Evolutionary conservation across 2,113 vertebrate genomes (phyloP).

Genomic region (Holacanthus passer): DNA sequence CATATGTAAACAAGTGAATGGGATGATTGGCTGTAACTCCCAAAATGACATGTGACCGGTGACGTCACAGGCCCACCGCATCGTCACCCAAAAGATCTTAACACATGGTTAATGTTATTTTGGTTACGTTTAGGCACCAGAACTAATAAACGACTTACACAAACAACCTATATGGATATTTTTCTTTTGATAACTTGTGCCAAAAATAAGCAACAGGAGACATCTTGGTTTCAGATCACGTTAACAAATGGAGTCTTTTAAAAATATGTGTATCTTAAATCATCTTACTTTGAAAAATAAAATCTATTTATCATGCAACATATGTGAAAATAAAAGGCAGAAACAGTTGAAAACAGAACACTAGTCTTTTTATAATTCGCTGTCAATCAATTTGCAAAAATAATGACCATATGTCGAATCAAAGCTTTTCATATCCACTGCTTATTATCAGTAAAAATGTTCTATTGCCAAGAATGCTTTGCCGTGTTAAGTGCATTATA

Average conservation of each 20-base stretch:
- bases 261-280: not conserved
- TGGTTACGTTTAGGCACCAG: too few species aligned
- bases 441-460: slow-evolving; percentile 1
- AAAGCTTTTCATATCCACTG: not conserved
- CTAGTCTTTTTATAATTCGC: not conserved
- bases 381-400: not conserved
- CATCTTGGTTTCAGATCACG: not conserved
- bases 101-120: too few species aligned
- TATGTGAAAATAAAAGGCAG: not conserved
- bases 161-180: too few species aligned
- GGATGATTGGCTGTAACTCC: too few species aligned
- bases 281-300: too few species aligned
- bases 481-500: slow-evolving; percentile 12
- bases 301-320: not conserved
- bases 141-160: too few species aligned
- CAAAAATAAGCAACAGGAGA: not conserved
- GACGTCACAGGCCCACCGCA: too few species aligned
- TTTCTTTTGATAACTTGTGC: too few species aligned
- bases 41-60: too few species aligned
- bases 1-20: too few species aligned
- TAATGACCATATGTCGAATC: not conserved
- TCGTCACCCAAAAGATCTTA: too few species aligned
- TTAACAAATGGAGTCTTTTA: not conserved
- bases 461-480: not conserved
- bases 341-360: not conserved